Evolutionary conservation across 2,888 invertebrate species (phyloP).

Genomic region (Heliconius hortense): DNA sequence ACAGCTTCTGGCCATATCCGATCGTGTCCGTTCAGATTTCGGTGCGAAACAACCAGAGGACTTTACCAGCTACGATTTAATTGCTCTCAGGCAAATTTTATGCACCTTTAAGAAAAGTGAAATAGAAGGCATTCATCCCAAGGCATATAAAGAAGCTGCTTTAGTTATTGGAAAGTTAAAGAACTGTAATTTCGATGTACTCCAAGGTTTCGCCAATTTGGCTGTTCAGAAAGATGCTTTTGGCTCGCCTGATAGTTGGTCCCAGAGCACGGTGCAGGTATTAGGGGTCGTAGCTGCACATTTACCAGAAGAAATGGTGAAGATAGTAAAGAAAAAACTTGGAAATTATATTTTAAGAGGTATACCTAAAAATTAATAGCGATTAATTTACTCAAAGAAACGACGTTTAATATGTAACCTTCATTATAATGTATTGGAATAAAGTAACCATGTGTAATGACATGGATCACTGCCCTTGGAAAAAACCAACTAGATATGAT

Average conservation of each 20-base stretch:
- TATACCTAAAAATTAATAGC: neutral
- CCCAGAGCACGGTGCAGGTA: constrained; percentile 55
- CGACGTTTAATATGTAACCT: neutral
- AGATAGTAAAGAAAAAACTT: constrained; percentile 22
- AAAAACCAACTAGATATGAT: constrained; percentile 1
- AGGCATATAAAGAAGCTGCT: constrained; percentile 78
- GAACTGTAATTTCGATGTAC: constrained; percentile 67
- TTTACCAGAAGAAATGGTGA: constrained; percentile 45
- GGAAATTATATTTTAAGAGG: constrained; percentile 13
- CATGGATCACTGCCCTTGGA: constrained; percentile 15
- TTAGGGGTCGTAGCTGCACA: constrained; percentile 72
- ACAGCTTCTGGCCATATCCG: constrained; percentile 74
- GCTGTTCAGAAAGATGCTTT: constrained; percentile 71
- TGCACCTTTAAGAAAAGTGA: constrained; percentile 81
- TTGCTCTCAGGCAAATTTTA: constrained; percentile 77
- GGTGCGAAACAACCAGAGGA: constrained; percentile 79
- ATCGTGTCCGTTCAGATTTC: constrained; percentile 77
- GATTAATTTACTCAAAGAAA: neutral
- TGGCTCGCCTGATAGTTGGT: constrained; percentile 69
- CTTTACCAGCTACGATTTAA: constrained; percentile 81
- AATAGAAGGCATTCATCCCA: constrained; percentile 77
- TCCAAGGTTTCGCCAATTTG: constrained; percentile 72
- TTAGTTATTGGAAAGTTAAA: constrained; percentile 69
- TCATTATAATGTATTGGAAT: neutral
- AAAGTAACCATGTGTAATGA: neutral